Percentiles rank a stretch among this genome's conserved stretches.
Conservation (phyloP, 2,113 vertebrate genomes). For the Elephas maximus region DNA sequence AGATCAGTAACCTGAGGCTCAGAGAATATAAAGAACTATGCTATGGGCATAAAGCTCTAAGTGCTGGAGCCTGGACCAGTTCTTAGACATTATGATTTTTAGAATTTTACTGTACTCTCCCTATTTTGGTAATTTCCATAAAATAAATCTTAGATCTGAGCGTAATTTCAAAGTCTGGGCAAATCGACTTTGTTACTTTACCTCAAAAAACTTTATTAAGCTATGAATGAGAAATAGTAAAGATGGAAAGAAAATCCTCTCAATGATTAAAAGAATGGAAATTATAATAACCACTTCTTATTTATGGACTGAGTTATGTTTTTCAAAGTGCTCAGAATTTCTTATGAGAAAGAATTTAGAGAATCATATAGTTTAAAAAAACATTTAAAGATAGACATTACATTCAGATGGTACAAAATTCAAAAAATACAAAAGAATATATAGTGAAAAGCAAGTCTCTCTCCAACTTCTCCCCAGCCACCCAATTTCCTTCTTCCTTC, state of each 20-base stretch:
- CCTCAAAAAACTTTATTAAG: neutral
- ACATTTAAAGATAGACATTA: neutral
- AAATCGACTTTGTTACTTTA: neutral
- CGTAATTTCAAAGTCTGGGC: neutral
- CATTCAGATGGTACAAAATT: slow-evolving; percentile 15
- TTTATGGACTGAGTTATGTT: neutral
- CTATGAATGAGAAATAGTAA: neutral
- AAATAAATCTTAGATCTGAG: neutral
- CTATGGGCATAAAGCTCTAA: neutral
- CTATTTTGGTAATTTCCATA: neutral
- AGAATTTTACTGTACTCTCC: neutral
- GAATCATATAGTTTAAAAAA: slow-evolving; percentile 35
- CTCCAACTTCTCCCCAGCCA: neutral
- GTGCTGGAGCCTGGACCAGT: neutral
- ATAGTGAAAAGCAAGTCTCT: slow-evolving; percentile 25
- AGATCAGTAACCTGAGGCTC: neutral
- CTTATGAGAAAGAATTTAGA: neutral
- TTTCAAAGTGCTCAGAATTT: slow-evolving; percentile 36
- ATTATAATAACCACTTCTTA: slow-evolving; percentile 31
- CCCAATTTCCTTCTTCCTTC: neutral
- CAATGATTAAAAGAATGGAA: neutral
- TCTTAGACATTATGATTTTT: neutral
- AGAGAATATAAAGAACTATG: neutral
- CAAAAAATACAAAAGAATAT: neutral
- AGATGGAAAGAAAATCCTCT: neutral